phyloP scores from a whole-genome alignment of 2,113 vertebrate genomes.

The Antechinus flavipes region DNA sequence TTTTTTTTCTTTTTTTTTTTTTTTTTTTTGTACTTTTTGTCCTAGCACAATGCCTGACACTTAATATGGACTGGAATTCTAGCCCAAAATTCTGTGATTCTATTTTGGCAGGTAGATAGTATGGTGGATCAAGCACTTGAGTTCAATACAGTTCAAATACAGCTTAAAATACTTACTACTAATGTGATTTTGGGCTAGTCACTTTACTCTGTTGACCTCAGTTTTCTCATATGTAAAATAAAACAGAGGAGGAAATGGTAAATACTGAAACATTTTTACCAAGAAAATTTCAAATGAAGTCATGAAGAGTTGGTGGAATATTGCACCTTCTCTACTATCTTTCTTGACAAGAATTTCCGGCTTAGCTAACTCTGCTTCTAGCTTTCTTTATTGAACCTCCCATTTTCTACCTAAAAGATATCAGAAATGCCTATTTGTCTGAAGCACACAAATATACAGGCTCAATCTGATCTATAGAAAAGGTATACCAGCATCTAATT shows the following conservation, averaged over 20 bases:
- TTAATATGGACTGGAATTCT: background rate
- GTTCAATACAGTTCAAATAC: too few species aligned
- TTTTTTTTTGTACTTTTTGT: background rate
- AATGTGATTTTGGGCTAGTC: too few species aligned
- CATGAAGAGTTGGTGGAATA: background rate
- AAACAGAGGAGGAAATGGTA: too few species aligned
- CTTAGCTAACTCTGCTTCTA: background rate
- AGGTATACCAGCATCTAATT: background rate
- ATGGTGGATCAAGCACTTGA: too few species aligned
- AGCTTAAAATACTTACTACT: too few species aligned
- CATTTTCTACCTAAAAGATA: slow-evolving; percentile 46
- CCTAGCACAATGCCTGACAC: background rate
- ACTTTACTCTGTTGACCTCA: too few species aligned
- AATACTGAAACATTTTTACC: too few species aligned
- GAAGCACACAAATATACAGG: background rate
- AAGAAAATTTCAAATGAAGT: too few species aligned
- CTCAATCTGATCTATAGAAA: slow-evolving; percentile 35
- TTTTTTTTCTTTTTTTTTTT: background rate
- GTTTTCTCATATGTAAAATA: too few species aligned
- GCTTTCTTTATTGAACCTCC: background rate
- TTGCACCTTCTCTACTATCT: background rate
- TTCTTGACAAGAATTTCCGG: background rate
- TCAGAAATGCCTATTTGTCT: slow-evolving; percentile 43
- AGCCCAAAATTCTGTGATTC: background rate
- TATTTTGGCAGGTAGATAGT: too few species aligned